Evolutionary conservation across 1,140 invertebrate species (phyloP).

Genomic region (Eriosoma lanigerum): DNA sequence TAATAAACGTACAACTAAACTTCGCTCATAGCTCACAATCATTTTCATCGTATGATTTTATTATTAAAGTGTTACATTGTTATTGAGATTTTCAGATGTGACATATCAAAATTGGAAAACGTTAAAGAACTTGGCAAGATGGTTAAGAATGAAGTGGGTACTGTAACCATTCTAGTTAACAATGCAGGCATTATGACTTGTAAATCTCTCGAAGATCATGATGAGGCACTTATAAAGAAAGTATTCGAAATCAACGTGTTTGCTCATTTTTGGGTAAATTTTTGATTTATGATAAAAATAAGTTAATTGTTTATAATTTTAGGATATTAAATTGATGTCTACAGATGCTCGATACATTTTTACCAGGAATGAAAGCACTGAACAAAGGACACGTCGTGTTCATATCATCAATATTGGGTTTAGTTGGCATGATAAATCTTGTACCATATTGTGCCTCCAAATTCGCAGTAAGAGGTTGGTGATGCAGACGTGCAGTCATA

Average conservation of each 20-base stretch:
- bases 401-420: conserved; percentile 78
- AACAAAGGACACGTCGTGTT: conserved; percentile 83
- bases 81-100: conserved; percentile 63
- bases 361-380: conserved; percentile 76
- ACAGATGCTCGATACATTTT: conserved; percentile 74
- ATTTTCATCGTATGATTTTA: no score
- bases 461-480: conserved; percentile 72
- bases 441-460: conserved; percentile 84
- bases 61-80: no score
- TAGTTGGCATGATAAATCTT: conserved; percentile 72
- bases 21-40: no score
- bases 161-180: conserved; percentile 75
- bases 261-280: conserved; percentile 76
- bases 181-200: conserved; percentile 89
- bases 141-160: conserved; percentile 68
- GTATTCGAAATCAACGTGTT: conserved; percentile 79
- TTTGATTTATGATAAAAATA: not conserved
- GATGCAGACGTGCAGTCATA: not conserved
- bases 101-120: conserved; percentile 68
- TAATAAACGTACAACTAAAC: no score
- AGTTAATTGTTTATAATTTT: no score
- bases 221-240: conserved; percentile 67
- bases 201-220: conserved; percentile 68
- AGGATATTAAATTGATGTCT: no score
- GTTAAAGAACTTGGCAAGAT: conserved; percentile 63